A percentile compares a stretch with the other conserved stretches of the same genome.
These are phyloP conservation scores for Heterotilapia buettikoferi DNA, from an alignment of 2,113 vertebrate genomes.

Conservation along the genomic window DNA sequence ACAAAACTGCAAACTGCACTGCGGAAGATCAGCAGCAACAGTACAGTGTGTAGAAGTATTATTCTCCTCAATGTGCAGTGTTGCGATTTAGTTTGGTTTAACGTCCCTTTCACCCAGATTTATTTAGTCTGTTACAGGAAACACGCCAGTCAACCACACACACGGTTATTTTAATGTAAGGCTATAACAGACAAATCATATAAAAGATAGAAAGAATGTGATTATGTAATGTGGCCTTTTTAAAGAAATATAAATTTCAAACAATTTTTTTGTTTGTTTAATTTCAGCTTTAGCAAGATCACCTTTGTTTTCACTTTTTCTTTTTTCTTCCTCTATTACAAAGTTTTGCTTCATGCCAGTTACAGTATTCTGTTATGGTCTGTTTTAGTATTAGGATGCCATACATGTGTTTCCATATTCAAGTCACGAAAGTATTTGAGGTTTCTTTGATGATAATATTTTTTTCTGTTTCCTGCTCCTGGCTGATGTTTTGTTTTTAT, in stretches of 20 bases:
- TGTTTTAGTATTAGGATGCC: background rate
- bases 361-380: background rate
- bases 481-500: background rate
- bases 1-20: background rate
- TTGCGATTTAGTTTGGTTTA: background rate
- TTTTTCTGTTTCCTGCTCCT: background rate
- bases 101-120: background rate
- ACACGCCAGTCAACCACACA: accelerated
- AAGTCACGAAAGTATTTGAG: background rate
- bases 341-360: background rate
- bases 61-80: background rate
- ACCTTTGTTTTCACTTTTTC: background rate
- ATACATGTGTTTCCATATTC: background rate
- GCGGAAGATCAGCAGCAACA: accelerated
- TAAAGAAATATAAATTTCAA: background rate
- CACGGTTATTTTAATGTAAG: accelerated
- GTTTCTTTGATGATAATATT: background rate
- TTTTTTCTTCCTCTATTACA: background rate
- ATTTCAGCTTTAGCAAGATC: background rate
- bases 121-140: background rate
- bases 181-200: background rate
- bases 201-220: background rate
- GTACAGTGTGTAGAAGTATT: background rate
- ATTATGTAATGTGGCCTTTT: background rate
- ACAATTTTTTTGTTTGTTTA: background rate